These are phyloP conservation scores for Myotis vivesi DNA, from an alignment of 2,797 vertebrate genomes.

Conservation along the genomic window DNA sequence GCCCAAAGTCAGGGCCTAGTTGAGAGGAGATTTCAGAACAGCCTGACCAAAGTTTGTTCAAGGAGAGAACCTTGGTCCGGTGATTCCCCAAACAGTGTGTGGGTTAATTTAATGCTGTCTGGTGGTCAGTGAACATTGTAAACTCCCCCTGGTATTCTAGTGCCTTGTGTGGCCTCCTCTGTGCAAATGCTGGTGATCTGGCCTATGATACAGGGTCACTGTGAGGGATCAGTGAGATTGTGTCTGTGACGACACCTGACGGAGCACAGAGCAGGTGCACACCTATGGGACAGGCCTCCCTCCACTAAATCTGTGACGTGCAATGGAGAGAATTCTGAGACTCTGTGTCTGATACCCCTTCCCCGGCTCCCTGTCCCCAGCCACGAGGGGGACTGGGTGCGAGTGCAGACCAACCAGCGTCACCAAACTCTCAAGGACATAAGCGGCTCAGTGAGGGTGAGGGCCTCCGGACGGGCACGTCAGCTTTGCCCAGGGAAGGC, in stretches of 20 bases:
- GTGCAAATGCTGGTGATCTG: neutral
- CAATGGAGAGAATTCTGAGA: neutral
- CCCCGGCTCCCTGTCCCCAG: neutral
- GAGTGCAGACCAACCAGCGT: neutral
- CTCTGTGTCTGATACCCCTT: neutral
- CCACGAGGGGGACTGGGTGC: neutral
- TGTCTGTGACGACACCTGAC: accelerated
- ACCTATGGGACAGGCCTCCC: accelerated
- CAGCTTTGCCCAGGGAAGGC: neutral
- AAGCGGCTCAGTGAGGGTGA: neutral
- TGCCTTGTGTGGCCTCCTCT: neutral
- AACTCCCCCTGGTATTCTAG: neutral
- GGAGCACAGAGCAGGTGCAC: accelerated
- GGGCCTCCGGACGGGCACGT: accelerated
- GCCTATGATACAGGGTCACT: neutral
- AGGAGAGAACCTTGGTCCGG: neutral
- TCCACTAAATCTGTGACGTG: accelerated
- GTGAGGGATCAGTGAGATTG: neutral
- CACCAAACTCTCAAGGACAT: neutral
- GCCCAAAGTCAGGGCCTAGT: neutral
- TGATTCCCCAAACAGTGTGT: neutral
- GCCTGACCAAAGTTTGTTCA: neutral
- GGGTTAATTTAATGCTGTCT: neutral
- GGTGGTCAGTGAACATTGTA: neutral
- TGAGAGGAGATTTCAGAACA: neutral